Evolutionary conservation across 2,797 vertebrate species (phyloP).

Genomic region (Pseudochaenichthys georgianus): DNA sequence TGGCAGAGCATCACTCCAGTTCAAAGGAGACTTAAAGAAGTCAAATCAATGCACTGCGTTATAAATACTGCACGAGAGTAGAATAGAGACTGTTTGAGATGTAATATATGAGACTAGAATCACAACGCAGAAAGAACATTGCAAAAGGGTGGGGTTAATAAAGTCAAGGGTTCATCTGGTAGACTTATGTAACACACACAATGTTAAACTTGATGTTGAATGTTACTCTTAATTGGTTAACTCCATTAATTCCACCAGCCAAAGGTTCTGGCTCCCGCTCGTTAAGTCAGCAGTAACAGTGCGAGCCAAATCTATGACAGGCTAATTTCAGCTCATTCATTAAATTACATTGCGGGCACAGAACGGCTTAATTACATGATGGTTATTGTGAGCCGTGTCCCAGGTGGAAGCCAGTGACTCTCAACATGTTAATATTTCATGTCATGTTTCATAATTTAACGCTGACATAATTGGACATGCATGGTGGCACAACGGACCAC

Average conservation of each 20-base stretch:
- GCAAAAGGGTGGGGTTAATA: background rate
- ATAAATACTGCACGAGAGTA: too few relatives aligned
- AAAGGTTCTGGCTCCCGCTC: too few relatives aligned
- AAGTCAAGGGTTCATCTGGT: background rate
- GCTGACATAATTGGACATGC: conserved; percentile 4
- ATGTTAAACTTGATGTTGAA: too few relatives aligned
- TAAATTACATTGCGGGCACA: conserved; percentile 8
- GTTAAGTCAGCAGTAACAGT: conserved; percentile 15
- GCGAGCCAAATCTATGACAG: background rate
- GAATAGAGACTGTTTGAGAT: too few relatives aligned
- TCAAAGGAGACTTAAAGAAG: background rate
- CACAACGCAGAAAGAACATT: background rate
- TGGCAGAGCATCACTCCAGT: background rate
- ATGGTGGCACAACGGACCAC: background rate
- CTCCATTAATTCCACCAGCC: too few relatives aligned
- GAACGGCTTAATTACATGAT: conserved; percentile 20
- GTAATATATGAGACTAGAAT: too few relatives aligned
- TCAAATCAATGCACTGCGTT: background rate
- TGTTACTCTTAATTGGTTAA: too few relatives aligned
- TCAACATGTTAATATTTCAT: conserved; percentile 46
- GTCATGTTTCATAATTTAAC: conserved; percentile 48
- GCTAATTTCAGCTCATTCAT: conserved; percentile 33
- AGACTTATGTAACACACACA: too few relatives aligned
- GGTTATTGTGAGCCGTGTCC: conserved; percentile 24
- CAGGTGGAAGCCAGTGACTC: conserved; percentile 35